These are phyloP conservation scores for rat (Rattus norvegicus) DNA, from an alignment of 2,113 vertebrate genomes.

Conservation along the genomic window DNA sequence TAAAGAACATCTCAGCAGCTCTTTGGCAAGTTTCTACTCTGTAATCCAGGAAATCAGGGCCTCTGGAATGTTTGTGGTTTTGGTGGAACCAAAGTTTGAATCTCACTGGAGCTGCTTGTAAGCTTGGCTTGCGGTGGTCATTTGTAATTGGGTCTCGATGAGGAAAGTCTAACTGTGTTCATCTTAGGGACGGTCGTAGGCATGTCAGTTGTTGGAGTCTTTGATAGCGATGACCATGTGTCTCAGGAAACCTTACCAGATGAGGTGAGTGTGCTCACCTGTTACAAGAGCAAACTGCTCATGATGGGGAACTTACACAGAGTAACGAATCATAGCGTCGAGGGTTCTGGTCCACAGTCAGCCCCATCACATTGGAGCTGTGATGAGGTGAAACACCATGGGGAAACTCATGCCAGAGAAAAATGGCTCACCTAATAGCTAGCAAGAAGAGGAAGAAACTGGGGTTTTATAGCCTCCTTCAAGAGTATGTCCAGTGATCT, in stretches of 20 bases:
- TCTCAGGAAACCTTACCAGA: neutral
- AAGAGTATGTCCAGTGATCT: neutral
- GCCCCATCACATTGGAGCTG: neutral
- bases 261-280: too few species aligned
- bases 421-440: neutral
- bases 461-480: neutral
- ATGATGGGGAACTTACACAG: neutral
- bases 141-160: accelerated
- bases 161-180: neutral
- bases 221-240: neutral
- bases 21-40: neutral
- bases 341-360: neutral
- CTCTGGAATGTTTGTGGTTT: neutral
- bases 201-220: neutral
- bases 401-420: neutral
- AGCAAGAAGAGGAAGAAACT: neutral
- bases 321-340: neutral
- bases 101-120: neutral
- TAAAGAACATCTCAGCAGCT: accelerated
- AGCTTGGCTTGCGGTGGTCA: neutral
- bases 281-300: neutral
- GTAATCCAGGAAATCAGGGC: neutral
- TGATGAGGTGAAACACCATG: neutral
- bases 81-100: neutral
- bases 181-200: accelerated